phyloP scores from a whole-genome alignment of 2,888 invertebrate species.

The Ramazzottius varieornatus region DNA sequence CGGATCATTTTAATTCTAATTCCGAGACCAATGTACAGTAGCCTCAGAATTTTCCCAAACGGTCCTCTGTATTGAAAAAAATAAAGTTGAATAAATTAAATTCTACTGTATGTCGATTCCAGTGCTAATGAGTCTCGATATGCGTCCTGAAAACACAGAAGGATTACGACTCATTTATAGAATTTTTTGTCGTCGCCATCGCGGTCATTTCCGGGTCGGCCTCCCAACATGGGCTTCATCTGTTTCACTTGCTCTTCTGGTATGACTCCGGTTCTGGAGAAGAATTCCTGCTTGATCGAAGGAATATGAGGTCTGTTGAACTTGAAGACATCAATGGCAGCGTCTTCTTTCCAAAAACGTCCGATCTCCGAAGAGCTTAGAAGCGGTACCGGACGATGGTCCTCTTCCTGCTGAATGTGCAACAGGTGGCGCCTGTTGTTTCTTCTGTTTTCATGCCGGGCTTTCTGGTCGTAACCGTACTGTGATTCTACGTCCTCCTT shows the following conservation, averaged over 20 bases:
- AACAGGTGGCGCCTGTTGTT: background rate
- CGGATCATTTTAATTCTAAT: no score
- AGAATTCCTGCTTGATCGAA: background rate
- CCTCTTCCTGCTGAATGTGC: background rate
- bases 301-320: background rate
- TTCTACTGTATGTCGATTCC: no score
- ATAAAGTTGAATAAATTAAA: no score
- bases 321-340: background rate
- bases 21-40: no score
- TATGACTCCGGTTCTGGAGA: background rate
- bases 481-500: background rate
- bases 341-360: background rate
- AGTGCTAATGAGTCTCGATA: no score
- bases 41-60: no score
- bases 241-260: background rate
- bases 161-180: no score
- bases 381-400: background rate
- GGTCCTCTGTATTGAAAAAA: no score
- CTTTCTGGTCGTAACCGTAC: conserved; percentile 1
- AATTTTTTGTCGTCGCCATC: background rate
- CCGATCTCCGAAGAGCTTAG: background rate
- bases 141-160: no score
- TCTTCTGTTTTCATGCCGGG: background rate
- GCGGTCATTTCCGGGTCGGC: background rate
- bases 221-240: background rate